These are phyloP conservation scores for Apodemus speciosus DNA, from an alignment of 2,113 vertebrate species.

Conservation along the genomic window DNA sequence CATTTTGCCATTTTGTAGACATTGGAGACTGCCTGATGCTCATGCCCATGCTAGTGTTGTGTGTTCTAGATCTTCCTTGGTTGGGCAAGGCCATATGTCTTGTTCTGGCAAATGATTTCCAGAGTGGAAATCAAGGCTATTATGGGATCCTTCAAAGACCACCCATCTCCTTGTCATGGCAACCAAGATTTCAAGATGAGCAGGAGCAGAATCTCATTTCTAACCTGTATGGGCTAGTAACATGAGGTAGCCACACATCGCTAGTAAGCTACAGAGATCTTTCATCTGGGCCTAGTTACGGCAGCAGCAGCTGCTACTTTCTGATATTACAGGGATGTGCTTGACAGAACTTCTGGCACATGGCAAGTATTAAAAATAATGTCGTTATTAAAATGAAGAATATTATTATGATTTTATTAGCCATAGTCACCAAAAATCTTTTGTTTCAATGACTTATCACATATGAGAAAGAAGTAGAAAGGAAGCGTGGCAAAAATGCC, in stretches of 20 bases:
- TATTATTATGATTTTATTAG: constrained; percentile 48
- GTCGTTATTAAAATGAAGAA: background rate
- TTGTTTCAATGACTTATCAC: constrained; percentile 27
- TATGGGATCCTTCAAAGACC: background rate
- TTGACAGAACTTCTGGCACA: background rate
- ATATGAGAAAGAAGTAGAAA: constrained; percentile 26
- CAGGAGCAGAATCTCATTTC: background rate
- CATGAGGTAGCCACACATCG: background rate
- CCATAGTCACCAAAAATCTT: background rate
- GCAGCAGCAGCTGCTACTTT: background rate
- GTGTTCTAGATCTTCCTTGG: background rate
- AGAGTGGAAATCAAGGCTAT: background rate
- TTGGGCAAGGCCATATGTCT: background rate
- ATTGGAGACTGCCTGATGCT: background rate
- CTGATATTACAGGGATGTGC: background rate
- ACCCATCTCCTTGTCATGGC: background rate
- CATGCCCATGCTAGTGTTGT: background rate
- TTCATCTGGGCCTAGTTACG: background rate
- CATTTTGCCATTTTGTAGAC: background rate
- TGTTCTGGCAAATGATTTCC: background rate
- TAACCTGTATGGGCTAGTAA: background rate
- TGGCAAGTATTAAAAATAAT: background rate
- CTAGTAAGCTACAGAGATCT: background rate
- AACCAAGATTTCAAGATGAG: background rate
- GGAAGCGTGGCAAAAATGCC: background rate